A percentile compares a stretch with the other conserved stretches of the same genome.
Evolutionary conservation across 2,797 vertebrate species (phyloP).

Genomic region (Phalanger gymnotis): DNA sequence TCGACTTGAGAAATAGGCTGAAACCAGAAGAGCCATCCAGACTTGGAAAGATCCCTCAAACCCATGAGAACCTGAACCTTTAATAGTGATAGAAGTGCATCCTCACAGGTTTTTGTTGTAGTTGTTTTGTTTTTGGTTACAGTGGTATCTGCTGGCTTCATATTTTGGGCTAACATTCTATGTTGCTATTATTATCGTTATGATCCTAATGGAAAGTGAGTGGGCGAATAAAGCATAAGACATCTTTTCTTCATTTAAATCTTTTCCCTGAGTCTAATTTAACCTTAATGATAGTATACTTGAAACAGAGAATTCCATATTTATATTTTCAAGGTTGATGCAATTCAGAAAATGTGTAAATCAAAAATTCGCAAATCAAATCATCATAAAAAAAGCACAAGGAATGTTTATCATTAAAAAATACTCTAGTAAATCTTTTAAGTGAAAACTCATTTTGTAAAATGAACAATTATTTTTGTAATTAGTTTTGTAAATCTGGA

Average conservation of each 20-base stretch:
- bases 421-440: not conserved
- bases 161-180: not conserved
- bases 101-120: not conserved
- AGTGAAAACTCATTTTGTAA: not conserved
- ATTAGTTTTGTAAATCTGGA: not conserved
- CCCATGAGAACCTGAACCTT: not conserved
- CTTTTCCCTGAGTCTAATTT: not conserved
- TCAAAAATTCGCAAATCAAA: not conserved
- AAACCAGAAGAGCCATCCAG: not conserved
- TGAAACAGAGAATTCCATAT: not conserved
- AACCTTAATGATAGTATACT: not conserved
- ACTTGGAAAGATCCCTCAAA: not conserved
- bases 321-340: not conserved
- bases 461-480: not conserved
- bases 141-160: not conserved
- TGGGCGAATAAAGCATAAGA: not conserved
- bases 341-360: not conserved
- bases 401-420: not conserved
- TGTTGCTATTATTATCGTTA: not conserved
- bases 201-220: not conserved
- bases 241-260: not conserved
- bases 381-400: not conserved
- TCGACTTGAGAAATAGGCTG: not conserved
- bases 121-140: not conserved
- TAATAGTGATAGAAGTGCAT: not conserved